Percentiles rank a stretch among this genome's conserved stretches.
These are phyloP conservation scores for Kryptopterus vitreolus DNA, from an alignment of 2,797 vertebrate species.

Conservation along the genomic window DNA sequence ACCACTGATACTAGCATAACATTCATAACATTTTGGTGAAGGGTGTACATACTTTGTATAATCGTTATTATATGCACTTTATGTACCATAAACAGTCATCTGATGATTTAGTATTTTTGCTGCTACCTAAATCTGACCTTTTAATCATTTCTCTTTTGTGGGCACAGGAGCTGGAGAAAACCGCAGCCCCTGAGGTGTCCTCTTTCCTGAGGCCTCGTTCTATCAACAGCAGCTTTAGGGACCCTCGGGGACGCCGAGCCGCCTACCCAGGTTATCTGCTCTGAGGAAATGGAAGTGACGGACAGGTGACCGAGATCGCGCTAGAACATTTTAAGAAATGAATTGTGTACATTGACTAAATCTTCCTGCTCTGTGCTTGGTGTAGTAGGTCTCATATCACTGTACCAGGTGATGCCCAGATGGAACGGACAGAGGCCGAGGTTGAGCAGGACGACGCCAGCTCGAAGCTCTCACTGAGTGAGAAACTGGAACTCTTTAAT, in stretches of 20 bases:
- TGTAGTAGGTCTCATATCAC: conserved; percentile 5
- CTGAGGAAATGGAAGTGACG: conserved; percentile 68
- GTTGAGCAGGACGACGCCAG: conserved; percentile 68
- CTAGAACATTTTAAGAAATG: too few relatives aligned
- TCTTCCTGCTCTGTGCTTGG: neutral
- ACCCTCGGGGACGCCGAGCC: conserved; percentile 68
- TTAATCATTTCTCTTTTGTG: neutral
- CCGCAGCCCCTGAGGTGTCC: conserved; percentile 62
- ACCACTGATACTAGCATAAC: too few relatives aligned
- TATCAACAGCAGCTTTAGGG: conserved; percentile 58
- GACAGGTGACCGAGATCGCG: conserved; percentile 62
- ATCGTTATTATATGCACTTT: neutral
- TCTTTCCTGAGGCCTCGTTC: conserved; percentile 72
- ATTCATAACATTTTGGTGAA: too few relatives aligned
- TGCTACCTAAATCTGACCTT: neutral
- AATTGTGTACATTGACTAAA: neutral
- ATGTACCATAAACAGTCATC: neutral
- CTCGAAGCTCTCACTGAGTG: conserved; percentile 76
- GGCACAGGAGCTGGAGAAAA: conserved; percentile 76
- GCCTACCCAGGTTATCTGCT: conserved; percentile 77
- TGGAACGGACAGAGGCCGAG: conserved; percentile 45
- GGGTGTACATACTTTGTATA: too few relatives aligned
- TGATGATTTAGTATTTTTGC: neutral
- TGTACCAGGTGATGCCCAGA: conserved; percentile 27
- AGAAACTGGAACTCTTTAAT: conserved; percentile 80